Percentiles rank a stretch among this genome's conserved stretches.
Conservation (phyloP, 1,140 invertebrate species). For the Eumeta japonica region DNA sequence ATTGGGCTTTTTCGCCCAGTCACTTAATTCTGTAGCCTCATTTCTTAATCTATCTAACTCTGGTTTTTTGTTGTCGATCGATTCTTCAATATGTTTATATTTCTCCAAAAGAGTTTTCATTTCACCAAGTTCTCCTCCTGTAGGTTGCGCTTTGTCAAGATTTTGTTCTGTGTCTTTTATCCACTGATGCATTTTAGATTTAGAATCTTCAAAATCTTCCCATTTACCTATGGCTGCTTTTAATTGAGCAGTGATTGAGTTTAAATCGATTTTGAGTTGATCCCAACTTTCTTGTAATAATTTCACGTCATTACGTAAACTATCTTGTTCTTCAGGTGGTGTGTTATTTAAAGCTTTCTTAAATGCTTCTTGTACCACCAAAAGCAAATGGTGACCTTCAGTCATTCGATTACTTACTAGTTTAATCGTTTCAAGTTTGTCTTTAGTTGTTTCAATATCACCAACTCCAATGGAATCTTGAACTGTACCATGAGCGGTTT, state of each 20-base stretch:
- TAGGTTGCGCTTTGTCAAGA: slow-evolving; percentile 64
- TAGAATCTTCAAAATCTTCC: slow-evolving; percentile 77
- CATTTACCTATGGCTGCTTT: slow-evolving; percentile 75
- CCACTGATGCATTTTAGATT: slow-evolving; percentile 70
- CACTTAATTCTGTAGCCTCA: slow-evolving; percentile 71
- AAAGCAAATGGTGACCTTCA: slow-evolving; percentile 83
- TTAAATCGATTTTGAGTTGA: slow-evolving; percentile 77
- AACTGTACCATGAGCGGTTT: slow-evolving; percentile 73
- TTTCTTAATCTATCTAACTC: slow-evolving; percentile 70
- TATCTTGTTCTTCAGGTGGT: slow-evolving; percentile 76
- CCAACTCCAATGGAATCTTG: slow-evolving; percentile 81
- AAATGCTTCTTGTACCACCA: slow-evolving; percentile 78
- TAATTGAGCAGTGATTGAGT: slow-evolving; percentile 73
- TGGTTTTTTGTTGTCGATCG: slow-evolving; percentile 70
- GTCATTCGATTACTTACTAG: slow-evolving; percentile 73
- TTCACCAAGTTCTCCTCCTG: slow-evolving; percentile 82
- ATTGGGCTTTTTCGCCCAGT: slow-evolving; percentile 66
- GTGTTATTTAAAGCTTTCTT: slow-evolving; percentile 80
- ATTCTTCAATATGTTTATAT: slow-evolving; percentile 74
- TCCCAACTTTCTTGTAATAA: slow-evolving; percentile 79
- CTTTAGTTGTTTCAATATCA: slow-evolving; percentile 73
- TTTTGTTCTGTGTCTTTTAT: slow-evolving; percentile 65
- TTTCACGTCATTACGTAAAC: slow-evolving; percentile 71
- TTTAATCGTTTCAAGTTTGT: slow-evolving; percentile 79
- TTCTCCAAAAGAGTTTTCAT: slow-evolving; percentile 88